These are phyloP conservation scores for Dasyurus viverrinus DNA, from an alignment of 2,113 vertebrate species.

Conservation along the genomic window DNA sequence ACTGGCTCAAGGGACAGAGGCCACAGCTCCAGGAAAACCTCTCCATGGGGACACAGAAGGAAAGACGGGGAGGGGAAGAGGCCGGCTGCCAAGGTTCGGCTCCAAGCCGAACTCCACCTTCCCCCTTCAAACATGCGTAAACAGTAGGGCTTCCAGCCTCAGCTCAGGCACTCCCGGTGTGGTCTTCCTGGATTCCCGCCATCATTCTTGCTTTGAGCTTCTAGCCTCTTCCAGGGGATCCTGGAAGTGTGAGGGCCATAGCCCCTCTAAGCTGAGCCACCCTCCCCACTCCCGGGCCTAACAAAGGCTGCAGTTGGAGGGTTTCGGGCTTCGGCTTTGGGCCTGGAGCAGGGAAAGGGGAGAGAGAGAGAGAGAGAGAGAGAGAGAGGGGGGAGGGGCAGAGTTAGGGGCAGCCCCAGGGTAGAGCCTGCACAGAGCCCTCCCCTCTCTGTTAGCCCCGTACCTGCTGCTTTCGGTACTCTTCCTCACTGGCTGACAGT, in stretches of 20 bases:
- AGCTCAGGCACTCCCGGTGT: background rate
- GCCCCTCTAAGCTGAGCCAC: conserved; percentile 64
- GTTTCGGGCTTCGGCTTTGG: conserved; percentile 79
- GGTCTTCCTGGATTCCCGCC: background rate
- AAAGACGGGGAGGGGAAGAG: background rate
- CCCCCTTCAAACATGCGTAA: background rate
- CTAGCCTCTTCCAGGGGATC: conserved; percentile 49
- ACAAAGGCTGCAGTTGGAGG: conserved; percentile 85
- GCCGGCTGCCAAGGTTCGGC: background rate
- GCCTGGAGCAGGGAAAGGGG: conserved; percentile 73
- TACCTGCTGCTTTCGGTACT: conserved; percentile 90
- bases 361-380: conserved; percentile 45
- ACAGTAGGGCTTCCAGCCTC: background rate
- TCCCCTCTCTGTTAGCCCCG: background rate
- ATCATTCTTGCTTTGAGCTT: conserved; percentile 25
- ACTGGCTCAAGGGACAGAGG: background rate
- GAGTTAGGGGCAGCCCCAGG: conserved; percentile 40
- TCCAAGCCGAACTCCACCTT: background rate
- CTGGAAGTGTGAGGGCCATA: conserved; percentile 72
- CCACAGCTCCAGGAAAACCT: background rate
- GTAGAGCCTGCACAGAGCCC: background rate
- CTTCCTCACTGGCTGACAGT: conserved; percentile 95
- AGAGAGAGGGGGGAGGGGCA: background rate
- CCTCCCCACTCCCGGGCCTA: conserved; percentile 76
- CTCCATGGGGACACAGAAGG: background rate